Conservation (phyloP, 2,888 invertebrate genomes). For the Cantharis lateralis region DNA sequence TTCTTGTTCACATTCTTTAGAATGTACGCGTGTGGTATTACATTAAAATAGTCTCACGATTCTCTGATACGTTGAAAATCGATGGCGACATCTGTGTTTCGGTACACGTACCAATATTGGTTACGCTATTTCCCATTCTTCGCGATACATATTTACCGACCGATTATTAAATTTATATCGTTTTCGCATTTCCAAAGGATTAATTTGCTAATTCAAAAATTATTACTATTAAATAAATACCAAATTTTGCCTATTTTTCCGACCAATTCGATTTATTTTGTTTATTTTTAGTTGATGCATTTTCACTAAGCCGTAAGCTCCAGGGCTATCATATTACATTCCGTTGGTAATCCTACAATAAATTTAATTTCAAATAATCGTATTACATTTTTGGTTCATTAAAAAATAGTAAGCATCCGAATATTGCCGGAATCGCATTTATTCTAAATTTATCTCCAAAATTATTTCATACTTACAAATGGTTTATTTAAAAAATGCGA, state of each 20-base stretch:
- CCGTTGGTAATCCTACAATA: background rate
- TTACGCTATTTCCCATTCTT: background rate
- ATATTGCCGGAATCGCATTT: background rate
- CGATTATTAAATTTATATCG: background rate
- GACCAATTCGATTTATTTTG: background rate
- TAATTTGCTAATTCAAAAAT: background rate
- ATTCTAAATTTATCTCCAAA: background rate
- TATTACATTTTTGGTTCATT: background rate
- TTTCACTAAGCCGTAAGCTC: background rate
- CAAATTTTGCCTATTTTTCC: background rate
- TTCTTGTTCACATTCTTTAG: too few species aligned
- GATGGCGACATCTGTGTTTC: background rate
- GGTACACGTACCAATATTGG: background rate
- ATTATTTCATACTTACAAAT: background rate
- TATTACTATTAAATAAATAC: background rate
- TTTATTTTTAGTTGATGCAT: background rate
- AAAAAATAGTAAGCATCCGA: background rate
- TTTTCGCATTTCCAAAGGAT: background rate
- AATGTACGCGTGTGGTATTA: background rate
- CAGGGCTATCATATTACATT: background rate
- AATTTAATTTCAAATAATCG: background rate
- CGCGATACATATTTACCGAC: background rate
- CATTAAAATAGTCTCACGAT: background rate
- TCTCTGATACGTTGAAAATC: background rate
- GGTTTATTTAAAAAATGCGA: background rate